A percentile compares a stretch with the other conserved stretches of the same genome.
Conservation (phyloP, 1,140 invertebrate species). For the Diachasmimorpha longicaudata region DNA sequence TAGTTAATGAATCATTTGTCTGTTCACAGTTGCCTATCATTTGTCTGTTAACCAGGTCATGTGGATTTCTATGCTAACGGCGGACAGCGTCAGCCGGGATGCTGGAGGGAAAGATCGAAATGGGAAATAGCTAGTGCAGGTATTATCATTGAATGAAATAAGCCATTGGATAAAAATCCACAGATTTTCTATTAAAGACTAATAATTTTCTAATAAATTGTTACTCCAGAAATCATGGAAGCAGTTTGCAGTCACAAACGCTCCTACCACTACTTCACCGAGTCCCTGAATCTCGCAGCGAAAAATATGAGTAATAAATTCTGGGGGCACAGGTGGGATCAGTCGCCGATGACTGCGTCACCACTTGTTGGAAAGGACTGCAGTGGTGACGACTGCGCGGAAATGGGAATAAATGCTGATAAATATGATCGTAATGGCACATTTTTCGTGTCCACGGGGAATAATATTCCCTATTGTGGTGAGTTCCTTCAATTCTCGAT, state of each 20-base stretch:
- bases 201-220: too few relatives aligned
- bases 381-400: slow-evolving; percentile 33
- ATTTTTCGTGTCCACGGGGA: slow-evolving; percentile 46
- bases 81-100: slow-evolving; percentile 66
- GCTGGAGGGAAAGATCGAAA: slow-evolving; percentile 48
- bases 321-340: slow-evolving; percentile 63
- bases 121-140: slow-evolving; percentile 47
- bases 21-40: background rate
- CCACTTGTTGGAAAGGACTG: slow-evolving; percentile 38
- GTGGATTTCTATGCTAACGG: slow-evolving; percentile 76
- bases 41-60: slow-evolving; percentile 57
- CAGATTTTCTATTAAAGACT: too few relatives aligned
- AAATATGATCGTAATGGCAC: slow-evolving; percentile 41
- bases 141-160: slow-evolving; percentile 24
- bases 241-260: slow-evolving; percentile 67
- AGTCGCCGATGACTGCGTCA: slow-evolving; percentile 53
- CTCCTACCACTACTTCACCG: slow-evolving; percentile 65
- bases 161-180: background rate
- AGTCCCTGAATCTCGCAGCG: slow-evolving; percentile 54
- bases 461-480: slow-evolving; percentile 45
- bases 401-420: slow-evolving; percentile 49
- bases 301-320: slow-evolving; percentile 60
- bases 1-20: background rate
- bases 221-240: slow-evolving; percentile 57
- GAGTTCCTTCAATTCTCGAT: background rate